Conservation (phyloP, 2,797 vertebrate genomes). For the Merluccius polli region DNA sequence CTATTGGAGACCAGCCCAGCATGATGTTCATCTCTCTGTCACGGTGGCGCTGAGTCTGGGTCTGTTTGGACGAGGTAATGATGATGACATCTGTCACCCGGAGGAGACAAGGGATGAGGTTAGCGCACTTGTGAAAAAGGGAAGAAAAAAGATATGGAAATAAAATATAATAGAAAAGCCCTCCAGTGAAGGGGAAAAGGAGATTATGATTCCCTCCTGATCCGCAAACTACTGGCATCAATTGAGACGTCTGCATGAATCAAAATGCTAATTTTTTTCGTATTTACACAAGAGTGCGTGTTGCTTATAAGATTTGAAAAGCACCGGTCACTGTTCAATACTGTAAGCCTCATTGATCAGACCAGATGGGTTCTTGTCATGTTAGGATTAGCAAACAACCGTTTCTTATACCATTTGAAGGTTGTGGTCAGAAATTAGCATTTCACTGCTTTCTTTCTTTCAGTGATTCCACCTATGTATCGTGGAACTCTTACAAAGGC, state of each 20-base stretch:
- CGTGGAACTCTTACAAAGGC: slow-evolving; percentile 11
- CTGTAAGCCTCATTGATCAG: slow-evolving; percentile 1
- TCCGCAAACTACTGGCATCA: slow-evolving; percentile 20
- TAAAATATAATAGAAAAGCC: slow-evolving; percentile 2
- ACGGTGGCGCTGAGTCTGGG: slow-evolving; percentile 16
- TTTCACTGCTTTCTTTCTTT: slow-evolving; percentile 9
- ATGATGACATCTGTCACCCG: slow-evolving; percentile 60
- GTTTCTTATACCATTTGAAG: not conserved
- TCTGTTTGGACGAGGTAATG: slow-evolving; percentile 44
- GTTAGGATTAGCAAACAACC: not conserved
- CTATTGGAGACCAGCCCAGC: slow-evolving; percentile 40
- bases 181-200: slow-evolving; percentile 25
- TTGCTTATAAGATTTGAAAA: slow-evolving; percentile 10
- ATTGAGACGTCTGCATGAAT: slow-evolving; percentile 32
- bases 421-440: not conserved
- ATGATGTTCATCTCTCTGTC: slow-evolving; percentile 50
- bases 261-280: slow-evolving; percentile 4
- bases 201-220: slow-evolving; percentile 5
- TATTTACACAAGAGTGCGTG: slow-evolving; percentile 4
- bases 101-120: slow-evolving; percentile 27
- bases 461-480: slow-evolving; percentile 5
- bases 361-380: not conserved
- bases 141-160: slow-evolving; percentile 50
- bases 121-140: slow-evolving; percentile 33
- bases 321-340: not conserved